Conservation (phyloP, 1,140 invertebrate species). For the Cryptotermes secundus region DNA sequence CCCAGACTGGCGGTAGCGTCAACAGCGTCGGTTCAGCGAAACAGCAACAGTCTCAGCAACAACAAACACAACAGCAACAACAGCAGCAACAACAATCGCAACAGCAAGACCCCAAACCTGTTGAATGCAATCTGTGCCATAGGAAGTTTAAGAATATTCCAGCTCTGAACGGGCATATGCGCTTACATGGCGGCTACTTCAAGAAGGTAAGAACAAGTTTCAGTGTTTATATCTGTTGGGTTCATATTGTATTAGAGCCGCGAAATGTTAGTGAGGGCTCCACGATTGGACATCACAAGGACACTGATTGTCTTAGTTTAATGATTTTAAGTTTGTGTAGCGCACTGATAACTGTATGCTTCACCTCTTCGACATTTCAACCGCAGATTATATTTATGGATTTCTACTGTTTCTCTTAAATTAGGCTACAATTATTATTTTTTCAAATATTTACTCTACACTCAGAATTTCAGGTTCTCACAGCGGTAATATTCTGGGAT, state of each 20-base stretch:
- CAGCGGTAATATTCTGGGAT: no score
- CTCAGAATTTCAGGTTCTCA: no score
- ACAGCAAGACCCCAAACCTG: slow-evolving; percentile 68
- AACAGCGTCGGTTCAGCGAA: slow-evolving; percentile 35
- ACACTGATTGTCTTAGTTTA: no score
- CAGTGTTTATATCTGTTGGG: background rate
- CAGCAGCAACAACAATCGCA: slow-evolving; percentile 45
- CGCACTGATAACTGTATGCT: no score
- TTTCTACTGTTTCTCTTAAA: no score
- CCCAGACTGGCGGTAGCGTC: background rate
- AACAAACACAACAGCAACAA: no score
- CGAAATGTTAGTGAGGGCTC: background rate
- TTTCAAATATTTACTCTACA: no score
- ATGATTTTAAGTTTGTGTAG: no score
- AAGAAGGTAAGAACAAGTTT: slow-evolving; percentile 70
- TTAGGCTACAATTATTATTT: no score
- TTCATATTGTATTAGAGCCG: background rate
- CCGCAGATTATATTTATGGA: no score
- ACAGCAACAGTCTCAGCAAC: slow-evolving; percentile 44
- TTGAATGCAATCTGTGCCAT: slow-evolving; percentile 92
- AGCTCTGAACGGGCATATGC: slow-evolving; percentile 95
- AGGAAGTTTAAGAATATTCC: slow-evolving; percentile 95
- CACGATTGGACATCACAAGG: no score
- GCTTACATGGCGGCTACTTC: slow-evolving; percentile 93
- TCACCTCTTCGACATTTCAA: no score